A percentile compares a stretch with the other conserved stretches of the same genome.
phyloP scores from a whole-genome alignment of 2,113 vertebrate genomes.

The Chrysochloris asiatica region DNA sequence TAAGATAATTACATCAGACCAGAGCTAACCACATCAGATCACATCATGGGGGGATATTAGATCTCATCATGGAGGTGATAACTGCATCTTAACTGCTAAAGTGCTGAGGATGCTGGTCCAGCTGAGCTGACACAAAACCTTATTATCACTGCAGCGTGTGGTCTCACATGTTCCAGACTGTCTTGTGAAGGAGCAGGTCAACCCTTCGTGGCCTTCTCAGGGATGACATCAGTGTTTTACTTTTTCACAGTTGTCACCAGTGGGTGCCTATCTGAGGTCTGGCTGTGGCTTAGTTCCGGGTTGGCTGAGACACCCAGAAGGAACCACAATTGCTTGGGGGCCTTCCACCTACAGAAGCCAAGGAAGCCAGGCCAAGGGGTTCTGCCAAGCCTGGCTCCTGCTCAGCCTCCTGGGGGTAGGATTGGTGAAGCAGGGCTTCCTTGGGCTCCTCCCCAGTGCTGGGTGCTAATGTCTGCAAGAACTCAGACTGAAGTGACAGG shows the following conservation, averaged over 20 bases:
- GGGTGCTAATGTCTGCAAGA: fast-evolving
- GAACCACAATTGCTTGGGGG: slow-evolving; percentile 52
- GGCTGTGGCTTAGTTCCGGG: not conserved
- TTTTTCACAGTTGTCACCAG: not conserved
- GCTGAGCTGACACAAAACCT: too few species aligned
- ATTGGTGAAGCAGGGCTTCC: not conserved
- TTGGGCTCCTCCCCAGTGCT: not conserved
- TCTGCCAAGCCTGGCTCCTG: slow-evolving; percentile 31
- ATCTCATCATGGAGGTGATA: too few species aligned
- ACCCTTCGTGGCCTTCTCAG: not conserved
- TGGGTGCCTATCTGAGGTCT: not conserved
- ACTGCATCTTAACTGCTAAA: too few species aligned
- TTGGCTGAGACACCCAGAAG: slow-evolving; percentile 62
- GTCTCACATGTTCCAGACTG: not conserved
- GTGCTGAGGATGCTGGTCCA: too few species aligned
- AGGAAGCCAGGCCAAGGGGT: not conserved
- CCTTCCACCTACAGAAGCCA: slow-evolving; percentile 53
- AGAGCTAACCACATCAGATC: too few species aligned
- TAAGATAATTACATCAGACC: too few species aligned
- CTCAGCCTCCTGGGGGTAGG: not conserved
- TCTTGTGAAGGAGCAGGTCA: not conserved
- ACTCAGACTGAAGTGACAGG: not conserved
- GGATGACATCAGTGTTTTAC: not conserved
- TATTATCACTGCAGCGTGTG: too few species aligned
- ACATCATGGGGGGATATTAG: too few species aligned